These are phyloP conservation scores for Merops nubicus DNA, from an alignment of 2,113 vertebrate species.

Conservation along the genomic window DNA sequence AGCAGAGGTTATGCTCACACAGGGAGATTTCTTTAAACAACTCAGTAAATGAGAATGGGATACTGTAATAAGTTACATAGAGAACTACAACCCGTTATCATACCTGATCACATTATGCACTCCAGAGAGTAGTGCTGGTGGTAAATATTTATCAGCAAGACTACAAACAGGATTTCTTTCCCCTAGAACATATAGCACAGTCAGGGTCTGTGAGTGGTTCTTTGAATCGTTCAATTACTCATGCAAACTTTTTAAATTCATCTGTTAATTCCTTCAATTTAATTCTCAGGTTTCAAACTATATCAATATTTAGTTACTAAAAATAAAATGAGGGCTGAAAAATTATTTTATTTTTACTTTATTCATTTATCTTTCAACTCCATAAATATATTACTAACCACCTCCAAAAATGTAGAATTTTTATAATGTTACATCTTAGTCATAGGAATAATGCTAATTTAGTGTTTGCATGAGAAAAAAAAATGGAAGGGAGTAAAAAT, in stretches of 20 bases:
- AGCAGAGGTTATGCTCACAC: background rate
- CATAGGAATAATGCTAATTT: background rate
- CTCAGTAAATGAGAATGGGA: background rate
- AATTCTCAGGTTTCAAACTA: background rate
- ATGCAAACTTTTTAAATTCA: background rate
- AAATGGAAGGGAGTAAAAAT: accelerated
- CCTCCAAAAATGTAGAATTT: background rate
- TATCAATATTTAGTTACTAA: background rate
- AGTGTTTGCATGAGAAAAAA: background rate
- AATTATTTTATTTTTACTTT: background rate
- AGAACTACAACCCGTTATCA: background rate
- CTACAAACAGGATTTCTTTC: background rate
- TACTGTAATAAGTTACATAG: background rate
- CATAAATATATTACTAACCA: background rate
- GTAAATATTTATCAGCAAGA: background rate
- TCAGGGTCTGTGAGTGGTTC: background rate
- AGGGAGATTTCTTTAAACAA: background rate
- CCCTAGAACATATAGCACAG: background rate
- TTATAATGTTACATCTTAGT: background rate
- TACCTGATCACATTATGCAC: background rate
- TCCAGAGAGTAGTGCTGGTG: background rate
- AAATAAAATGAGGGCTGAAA: background rate
- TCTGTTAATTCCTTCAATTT: background rate
- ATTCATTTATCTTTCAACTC: background rate
- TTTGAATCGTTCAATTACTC: background rate